Evolutionary conservation across 1,140 invertebrate species (phyloP).

Genomic region (Drosophila nikananu): DNA sequence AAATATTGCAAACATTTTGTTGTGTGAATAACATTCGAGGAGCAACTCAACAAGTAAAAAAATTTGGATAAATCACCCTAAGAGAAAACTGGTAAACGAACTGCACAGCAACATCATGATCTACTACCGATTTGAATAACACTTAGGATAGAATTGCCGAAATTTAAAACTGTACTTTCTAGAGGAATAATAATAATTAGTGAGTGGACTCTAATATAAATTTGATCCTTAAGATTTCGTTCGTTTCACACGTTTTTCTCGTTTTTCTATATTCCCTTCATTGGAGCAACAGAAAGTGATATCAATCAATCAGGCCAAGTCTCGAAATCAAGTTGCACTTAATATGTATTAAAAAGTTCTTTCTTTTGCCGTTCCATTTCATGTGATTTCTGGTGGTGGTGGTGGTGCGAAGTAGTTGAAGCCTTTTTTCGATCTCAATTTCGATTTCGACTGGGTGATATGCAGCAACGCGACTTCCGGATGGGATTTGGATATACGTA

Average conservation of each 20-base stretch:
- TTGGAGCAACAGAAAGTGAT: constrained; percentile 38
- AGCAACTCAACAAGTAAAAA: constrained; percentile 48
- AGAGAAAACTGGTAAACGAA: constrained; percentile 33
- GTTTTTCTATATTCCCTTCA: background rate
- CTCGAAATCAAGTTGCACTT: constrained; percentile 45
- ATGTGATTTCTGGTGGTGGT: constrained; percentile 41
- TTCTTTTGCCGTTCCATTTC: constrained; percentile 7
- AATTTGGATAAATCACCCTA: constrained; percentile 47
- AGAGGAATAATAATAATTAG: constrained; percentile 23
- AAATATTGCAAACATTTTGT: constrained; percentile 42
- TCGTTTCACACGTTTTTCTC: constrained; percentile 7
- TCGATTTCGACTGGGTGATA: constrained; percentile 54
- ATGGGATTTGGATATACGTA: background rate
- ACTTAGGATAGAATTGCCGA: constrained; percentile 47
- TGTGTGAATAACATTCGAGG: constrained; percentile 13
- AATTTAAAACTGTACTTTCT: constrained; percentile 27
- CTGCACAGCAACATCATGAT: constrained; percentile 17
- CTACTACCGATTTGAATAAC: constrained; percentile 21
- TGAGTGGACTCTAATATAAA: constrained; percentile 42
- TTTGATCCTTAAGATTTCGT: constrained; percentile 39
- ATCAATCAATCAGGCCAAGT: constrained; percentile 9
- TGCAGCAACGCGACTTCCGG: constrained; percentile 70
- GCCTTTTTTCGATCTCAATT: constrained; percentile 45
- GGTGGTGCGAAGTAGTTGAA: constrained; percentile 61
- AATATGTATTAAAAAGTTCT: constrained; percentile 44